Evolutionary conservation across 2,113 vertebrate species (phyloP).

Genomic region (Tragelaphus imberbis): DNA sequence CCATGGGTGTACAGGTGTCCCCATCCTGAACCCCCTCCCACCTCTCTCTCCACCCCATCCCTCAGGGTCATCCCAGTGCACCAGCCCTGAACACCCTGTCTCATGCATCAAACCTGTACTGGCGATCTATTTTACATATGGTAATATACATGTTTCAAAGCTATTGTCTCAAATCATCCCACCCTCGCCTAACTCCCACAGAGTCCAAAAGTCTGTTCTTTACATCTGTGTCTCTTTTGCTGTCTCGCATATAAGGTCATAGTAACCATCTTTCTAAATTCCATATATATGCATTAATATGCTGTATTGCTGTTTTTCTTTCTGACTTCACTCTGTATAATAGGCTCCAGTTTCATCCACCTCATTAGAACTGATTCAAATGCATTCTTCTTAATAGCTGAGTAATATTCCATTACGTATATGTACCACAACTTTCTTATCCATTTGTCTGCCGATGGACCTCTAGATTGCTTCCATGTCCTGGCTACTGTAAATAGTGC

Average conservation of each 20-base stretch:
- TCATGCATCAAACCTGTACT: background rate
- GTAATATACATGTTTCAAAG: background rate
- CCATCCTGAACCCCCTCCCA: background rate
- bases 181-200: background rate
- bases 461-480: background rate
- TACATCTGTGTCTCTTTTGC: background rate
- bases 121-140: rapidly evolving
- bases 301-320: background rate
- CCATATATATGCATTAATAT: background rate
- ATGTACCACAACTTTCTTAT: background rate
- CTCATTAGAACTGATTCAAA: background rate
- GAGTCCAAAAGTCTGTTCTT: background rate
- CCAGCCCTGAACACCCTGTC: background rate
- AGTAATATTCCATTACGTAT: background rate
- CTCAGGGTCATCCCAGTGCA: background rate
- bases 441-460: rapidly evolving
- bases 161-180: background rate
- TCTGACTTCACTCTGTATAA: background rate
- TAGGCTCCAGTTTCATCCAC: background rate
- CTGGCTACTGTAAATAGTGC: background rate
- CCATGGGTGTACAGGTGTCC: background rate
- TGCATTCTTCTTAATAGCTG: background rate
- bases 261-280: background rate
- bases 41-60: background rate
- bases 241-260: rapidly evolving